A percentile compares a stretch with the other conserved stretches of the same genome.
Evolutionary conservation across 1,140 invertebrate genomes (phyloP).

Genomic region (Drosophila lacteicornis): DNA sequence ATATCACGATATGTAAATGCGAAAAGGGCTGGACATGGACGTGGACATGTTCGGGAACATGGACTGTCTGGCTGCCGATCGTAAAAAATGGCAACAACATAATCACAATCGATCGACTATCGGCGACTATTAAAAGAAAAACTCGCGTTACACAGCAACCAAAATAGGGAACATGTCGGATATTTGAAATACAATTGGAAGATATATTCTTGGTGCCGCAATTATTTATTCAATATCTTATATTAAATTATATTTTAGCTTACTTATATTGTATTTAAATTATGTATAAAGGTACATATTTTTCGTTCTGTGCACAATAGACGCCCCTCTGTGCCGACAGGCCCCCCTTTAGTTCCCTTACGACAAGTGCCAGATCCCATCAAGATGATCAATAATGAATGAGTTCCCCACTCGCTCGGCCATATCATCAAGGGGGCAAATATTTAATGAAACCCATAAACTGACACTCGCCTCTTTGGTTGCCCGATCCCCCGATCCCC

Average conservation of each 20-base stretch:
- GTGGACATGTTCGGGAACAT: constrained; percentile 12
- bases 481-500: neutral
- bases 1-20: constrained; percentile 13
- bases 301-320: neutral
- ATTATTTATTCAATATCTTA: too few relatives aligned
- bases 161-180: neutral
- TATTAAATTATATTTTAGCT: too few relatives aligned
- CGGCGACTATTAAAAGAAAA: constrained; percentile 63
- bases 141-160: neutral
- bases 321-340: constrained; percentile 2
- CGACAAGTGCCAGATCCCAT: constrained; percentile 46
- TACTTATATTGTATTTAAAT: too few relatives aligned
- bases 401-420: constrained; percentile 10
- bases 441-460: constrained; percentile 81
- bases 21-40: constrained; percentile 10
- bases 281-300: too few relatives aligned
- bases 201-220: too few relatives aligned
- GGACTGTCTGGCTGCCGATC: constrained; percentile 56
- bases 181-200: too few relatives aligned
- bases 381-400: constrained; percentile 43
- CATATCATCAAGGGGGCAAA: constrained; percentile 49
- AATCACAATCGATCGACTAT: constrained; percentile 69
- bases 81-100: constrained; percentile 78
- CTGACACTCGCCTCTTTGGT: constrained; percentile 61
- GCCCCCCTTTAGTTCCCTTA: neutral